phyloP scores from a whole-genome alignment of 2,797 vertebrate species.

The Ctenosaura bakeri region DNA sequence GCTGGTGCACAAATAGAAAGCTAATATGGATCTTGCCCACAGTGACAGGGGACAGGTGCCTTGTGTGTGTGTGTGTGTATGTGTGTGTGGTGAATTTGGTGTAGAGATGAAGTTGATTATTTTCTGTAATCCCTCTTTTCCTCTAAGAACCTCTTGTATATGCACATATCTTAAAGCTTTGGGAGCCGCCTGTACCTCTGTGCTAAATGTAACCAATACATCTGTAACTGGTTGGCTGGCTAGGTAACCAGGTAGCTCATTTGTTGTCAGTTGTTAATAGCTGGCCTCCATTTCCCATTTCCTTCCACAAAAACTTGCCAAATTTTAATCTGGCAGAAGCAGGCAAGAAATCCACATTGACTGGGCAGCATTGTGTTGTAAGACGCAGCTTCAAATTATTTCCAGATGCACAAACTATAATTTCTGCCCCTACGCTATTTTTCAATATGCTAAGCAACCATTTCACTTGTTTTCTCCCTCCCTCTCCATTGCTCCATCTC shows the following conservation, averaged over 20 bases:
- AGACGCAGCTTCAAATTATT: conserved; percentile 50
- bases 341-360: conserved; percentile 51
- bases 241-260: conserved; percentile 8
- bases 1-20: conserved; percentile 8
- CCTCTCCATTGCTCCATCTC: background rate
- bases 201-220: background rate
- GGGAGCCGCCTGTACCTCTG: conserved; percentile 47
- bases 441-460: conserved; percentile 2
- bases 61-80: background rate
- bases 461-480: background rate
- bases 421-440: conserved; percentile 47
- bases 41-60: background rate
- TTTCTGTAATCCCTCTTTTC: conserved; percentile 66
- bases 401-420: background rate
- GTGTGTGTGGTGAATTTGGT: conserved; percentile 50
- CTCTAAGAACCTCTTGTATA: conserved; percentile 70
- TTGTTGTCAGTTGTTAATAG: conserved; percentile 52
- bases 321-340: conserved; percentile 58
- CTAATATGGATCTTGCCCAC: conserved; percentile 19
- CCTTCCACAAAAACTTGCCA: conserved; percentile 61
- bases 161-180: conserved; percentile 58
- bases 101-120: conserved; percentile 64
- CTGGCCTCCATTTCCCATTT: conserved; percentile 29
- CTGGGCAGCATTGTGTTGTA: conserved; percentile 58
- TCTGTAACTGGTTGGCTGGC: too few relatives aligned